Evolutionary conservation across 2,888 invertebrate genomes (phyloP), one percentile per base, ranked within the genome.

Genomic region (Sisyra terminalis): DNA sequence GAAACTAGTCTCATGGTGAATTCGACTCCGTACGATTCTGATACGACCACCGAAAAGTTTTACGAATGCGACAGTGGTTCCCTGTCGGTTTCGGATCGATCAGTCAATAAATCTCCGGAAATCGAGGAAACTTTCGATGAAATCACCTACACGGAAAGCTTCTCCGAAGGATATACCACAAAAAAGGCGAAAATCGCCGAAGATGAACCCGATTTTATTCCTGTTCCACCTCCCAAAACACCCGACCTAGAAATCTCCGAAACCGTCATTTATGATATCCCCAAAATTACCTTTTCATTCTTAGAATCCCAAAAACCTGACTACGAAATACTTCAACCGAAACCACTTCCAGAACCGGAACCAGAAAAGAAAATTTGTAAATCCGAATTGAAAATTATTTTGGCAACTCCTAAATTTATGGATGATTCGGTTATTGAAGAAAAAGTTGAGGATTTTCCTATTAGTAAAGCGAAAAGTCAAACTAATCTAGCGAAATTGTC

Each of bases 211-310:
- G 46, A 47, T 52, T 15, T 48, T 50, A 35, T 48, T 24, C 24
- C 24, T 24, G 3, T 24, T n/a, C n/a, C n/a, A 31, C n/a, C 45
- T 35, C 18, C 29, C 40, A 13, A 42, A 39, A 16, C 40, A 43
- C 2, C 31, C 9, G 24, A 24, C 3, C 10, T 39, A 42, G 35
- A 31, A 8, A 8, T 47, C n/a, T 42, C 37, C 11, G 41, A 43
- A 11, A 13, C 18, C 16, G 49, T 49, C 17, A 46, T 41, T 36
- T 59, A 59, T 44, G 63, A 62, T 42, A 61, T 64, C 13, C 64
- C 64, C 5, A 59, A 54, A 45, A 64, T 64, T 32, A 59, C 59
- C 46, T 64, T 64, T 46, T 58, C 58, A 39, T 63, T 62, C 51
- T 58, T 59, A 46, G 61, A 59, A 39, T 47, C 47, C 34, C 44